phyloP scores from a whole-genome alignment of 37 sponge, comb jelly and placozoan genomes.

The Corticium candelabrum region DNA sequence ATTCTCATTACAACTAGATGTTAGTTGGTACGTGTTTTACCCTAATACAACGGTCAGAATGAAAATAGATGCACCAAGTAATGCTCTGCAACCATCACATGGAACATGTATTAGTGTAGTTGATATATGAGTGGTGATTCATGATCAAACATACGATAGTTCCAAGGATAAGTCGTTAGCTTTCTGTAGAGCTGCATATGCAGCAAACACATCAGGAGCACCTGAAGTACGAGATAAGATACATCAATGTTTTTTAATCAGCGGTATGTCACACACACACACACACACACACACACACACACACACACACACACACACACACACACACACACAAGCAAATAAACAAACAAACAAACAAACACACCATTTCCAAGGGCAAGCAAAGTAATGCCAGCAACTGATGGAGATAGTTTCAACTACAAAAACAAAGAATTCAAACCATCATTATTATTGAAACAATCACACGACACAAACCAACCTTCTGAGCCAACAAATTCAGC shows the following conservation, averaged over 20 bases:
- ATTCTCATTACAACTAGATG: background rate
- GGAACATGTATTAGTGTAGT: background rate
- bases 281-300: slow-evolving; percentile 12
- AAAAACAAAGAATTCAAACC: background rate
- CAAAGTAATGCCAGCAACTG: slow-evolving; percentile 69
- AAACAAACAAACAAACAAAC: slow-evolving; percentile 7
- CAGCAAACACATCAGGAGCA: slow-evolving; percentile 79
- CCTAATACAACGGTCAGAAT: slow-evolving; percentile 68
- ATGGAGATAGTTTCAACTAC: slow-evolving; percentile 47
- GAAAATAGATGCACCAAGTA: slow-evolving; percentile 72
- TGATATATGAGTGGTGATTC: background rate
- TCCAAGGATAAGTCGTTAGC: slow-evolving; percentile 40
- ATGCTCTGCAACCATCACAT: slow-evolving; percentile 31
- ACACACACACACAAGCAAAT: slow-evolving; percentile 10
- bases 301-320: slow-evolving; percentile 22
- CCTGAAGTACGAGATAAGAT: slow-evolving; percentile 24
- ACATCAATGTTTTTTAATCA: too few relatives aligned
- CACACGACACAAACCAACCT: slow-evolving; percentile 7
- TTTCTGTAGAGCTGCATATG: slow-evolving; percentile 46
- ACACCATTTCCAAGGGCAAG: slow-evolving; percentile 72
- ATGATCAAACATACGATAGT: slow-evolving; percentile 39
- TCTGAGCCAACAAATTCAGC: slow-evolving; percentile 27
- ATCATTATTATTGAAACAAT: background rate
- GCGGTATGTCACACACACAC: slow-evolving; percentile 5
- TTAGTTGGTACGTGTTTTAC: slow-evolving; percentile 7